Evolutionary conservation across 2,113 vertebrate species (phyloP), one percentile per base, ranked within the genome.

Genomic region (human (Homo sapiens)): DNA sequence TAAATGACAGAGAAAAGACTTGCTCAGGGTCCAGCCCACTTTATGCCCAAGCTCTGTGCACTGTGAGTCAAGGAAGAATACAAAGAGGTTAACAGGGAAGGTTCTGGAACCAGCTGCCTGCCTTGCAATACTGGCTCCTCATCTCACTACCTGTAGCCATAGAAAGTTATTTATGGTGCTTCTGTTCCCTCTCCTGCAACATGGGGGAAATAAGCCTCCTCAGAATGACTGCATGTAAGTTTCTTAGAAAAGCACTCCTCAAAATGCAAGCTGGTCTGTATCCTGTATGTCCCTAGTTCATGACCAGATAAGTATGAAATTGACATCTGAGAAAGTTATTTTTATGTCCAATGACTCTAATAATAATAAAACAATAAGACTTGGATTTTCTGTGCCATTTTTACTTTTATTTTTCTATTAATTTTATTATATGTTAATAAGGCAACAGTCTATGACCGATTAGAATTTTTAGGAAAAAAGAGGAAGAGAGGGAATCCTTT

Each of bases 1-100:
- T 85, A 64, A 94, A 93, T n/a, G 64, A 95, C 64, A 8, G n/a
- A 92, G 59, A 78, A 66, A 83, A 32, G 70, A 73, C 59, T 95
- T 79, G 17, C 25, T 78, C 40, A 12, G n/a, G 55, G 23, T 81
- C 38, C 12, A 48, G 68, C 40, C 50, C 64, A 35, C 52, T 76
- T 35, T 59, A 43, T 43, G 22, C n/a, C 40, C 61, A 87, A 80
- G 45, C 45, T 78, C 59, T 55, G 9, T 16, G 11, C 2, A 14
- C 4, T 25, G 3, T 23, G 76, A 90, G 81, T 90, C 81, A 75
- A 48, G 50, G 9, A 1, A 38, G 85, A 93, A 90, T 50, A 40
- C 6, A 25, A 32, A 45, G 27, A 75, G 1, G 76, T 83, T 83
- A 43, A 94, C 27, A 76, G 13, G 5, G 43, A 81, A 90, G 38